phyloP scores from a whole-genome alignment of 92 coral and sea anemone species.

The Parazoanthus swiftii region DNA sequence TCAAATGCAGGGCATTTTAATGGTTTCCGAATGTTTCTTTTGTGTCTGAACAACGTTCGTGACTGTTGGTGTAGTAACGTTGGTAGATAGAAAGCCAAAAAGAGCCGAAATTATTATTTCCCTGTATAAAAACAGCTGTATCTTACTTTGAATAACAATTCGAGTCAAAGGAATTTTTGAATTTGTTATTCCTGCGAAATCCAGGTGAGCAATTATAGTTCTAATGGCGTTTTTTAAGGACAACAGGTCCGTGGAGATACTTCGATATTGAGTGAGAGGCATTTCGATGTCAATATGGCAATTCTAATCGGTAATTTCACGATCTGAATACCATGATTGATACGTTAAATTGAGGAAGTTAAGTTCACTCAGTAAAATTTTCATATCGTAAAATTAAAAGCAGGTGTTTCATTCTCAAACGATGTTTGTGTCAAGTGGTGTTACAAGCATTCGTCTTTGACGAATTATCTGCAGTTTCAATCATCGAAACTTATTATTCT shows the following conservation, averaged over 20 bases:
- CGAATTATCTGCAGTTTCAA: too few species aligned
- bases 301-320: neutral
- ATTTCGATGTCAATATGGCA: neutral
- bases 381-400: neutral
- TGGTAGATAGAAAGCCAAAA: neutral
- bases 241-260: neutral
- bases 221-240: too few species aligned
- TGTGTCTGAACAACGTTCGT: neutral
- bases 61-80: neutral
- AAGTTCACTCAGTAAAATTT: neutral
- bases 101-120: neutral
- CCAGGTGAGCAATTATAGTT: neutral
- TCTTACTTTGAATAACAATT: neutral
- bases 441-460: too few species aligned
- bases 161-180: neutral
- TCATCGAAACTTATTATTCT: too few species aligned
- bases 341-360: neutral
- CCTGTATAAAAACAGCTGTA: neutral
- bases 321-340: conserved; percentile 6
- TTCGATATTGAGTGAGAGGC: too few species aligned
- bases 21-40: conserved; percentile 13
- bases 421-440: neutral
- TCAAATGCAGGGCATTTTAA: neutral
- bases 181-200: neutral
- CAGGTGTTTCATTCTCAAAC: neutral